Evolutionary conservation across 2,888 invertebrate species (phyloP).

Genomic region (Dastarcus helophoroides): DNA sequence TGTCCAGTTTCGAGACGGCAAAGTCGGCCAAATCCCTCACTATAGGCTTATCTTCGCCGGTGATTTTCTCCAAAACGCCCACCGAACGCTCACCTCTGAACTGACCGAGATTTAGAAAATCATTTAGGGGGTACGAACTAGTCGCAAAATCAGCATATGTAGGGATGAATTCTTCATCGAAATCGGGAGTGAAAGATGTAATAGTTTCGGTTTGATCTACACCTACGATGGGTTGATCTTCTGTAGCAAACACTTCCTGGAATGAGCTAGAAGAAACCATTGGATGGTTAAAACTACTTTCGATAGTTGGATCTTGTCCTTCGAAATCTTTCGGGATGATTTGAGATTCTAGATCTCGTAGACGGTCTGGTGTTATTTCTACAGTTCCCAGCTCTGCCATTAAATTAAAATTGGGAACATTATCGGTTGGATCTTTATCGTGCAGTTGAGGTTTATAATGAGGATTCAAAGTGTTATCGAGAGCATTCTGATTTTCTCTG

Average conservation of each 20-base stretch:
- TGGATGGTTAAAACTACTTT: conserved; percentile 1
- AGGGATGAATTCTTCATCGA: conserved; percentile 10
- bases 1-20: conserved; percentile 39
- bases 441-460: conserved; percentile 23
- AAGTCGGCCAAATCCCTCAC: conserved; percentile 34
- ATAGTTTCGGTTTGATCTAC: no score
- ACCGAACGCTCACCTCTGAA: conserved; percentile 3
- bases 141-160: background rate
- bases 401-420: conserved; percentile 22
- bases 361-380: conserved; percentile 17
- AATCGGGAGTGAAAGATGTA: conserved; percentile 9
- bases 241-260: conserved; percentile 10
- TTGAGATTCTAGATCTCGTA: conserved; percentile 31
- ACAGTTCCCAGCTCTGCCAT: conserved; percentile 34
- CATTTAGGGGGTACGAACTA: background rate
- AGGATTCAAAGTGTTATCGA: conserved; percentile 29
- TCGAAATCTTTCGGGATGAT: conserved; percentile 20
- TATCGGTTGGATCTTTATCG: conserved; percentile 12
- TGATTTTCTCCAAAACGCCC: conserved; percentile 21
- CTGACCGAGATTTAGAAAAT: background rate
- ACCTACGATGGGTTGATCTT: conserved; percentile 12
- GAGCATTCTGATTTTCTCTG: background rate
- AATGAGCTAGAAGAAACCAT: conserved; percentile 8
- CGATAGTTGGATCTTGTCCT: conserved; percentile 5
- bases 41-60: conserved; percentile 22